phyloP scores from a whole-genome alignment of 2,113 vertebrate genomes.

The Vireo altiloquus region DNA sequence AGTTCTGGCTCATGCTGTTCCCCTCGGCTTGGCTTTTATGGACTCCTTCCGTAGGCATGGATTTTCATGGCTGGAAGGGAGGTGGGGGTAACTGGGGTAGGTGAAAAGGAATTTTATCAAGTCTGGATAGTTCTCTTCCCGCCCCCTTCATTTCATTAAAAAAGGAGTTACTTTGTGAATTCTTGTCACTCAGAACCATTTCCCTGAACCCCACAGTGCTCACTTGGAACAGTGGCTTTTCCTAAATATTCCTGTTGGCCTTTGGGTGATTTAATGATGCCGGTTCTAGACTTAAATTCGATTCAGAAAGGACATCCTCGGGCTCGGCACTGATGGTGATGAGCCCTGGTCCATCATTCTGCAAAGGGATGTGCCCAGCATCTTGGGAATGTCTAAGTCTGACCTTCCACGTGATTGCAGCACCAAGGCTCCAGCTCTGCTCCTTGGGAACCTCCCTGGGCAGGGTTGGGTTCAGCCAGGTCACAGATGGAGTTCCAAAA shows the following conservation, averaged over 20 bases:
- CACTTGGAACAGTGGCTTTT: not conserved
- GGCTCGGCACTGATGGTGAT: not conserved
- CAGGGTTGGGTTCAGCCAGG: rapidly evolving
- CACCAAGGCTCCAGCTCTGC: not conserved
- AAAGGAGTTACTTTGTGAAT: not conserved
- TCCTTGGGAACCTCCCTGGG: not conserved
- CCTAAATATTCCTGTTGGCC: not conserved
- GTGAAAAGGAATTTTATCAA: not conserved
- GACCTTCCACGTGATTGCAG: not conserved
- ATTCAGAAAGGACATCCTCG: rapidly evolving
- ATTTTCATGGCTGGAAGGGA: not conserved
- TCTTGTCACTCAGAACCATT: not conserved
- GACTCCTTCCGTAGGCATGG: not conserved
- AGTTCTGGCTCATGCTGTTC: not conserved
- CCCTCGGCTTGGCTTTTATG: not conserved
- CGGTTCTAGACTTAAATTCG: not conserved
- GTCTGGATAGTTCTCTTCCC: not conserved
- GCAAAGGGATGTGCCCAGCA: not conserved
- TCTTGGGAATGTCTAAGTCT: not conserved
- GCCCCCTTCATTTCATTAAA: not conserved
- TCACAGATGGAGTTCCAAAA: not conserved
- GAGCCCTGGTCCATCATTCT: not conserved
- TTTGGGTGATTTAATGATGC: not conserved
- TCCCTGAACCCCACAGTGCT: not conserved
- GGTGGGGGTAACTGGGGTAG: not conserved